These are phyloP conservation scores for Schlechtendalia chinensis DNA, from an alignment of 1,140 invertebrate species.

Conservation along the genomic window DNA sequence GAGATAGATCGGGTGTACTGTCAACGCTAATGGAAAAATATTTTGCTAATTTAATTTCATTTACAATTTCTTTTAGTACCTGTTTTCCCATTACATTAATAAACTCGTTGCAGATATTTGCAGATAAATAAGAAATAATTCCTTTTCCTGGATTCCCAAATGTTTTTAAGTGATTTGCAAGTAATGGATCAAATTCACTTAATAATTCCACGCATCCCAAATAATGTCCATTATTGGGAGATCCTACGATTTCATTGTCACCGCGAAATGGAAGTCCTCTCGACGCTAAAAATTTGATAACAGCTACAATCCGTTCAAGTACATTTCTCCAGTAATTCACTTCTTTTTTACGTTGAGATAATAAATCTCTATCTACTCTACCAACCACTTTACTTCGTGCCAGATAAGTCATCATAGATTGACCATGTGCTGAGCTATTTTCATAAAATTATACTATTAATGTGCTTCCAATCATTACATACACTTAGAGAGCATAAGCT, in stretches of 20 bases:
- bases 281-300: conserved; percentile 8
- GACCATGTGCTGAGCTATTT: neutral
- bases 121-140: conserved; percentile 55
- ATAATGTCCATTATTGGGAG: conserved; percentile 36
- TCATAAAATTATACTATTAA: neutral
- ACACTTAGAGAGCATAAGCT: neutral
- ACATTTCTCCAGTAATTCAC: conserved; percentile 11
- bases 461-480: neutral
- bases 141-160: conserved; percentile 55
- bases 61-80: conserved; percentile 51
- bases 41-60: conserved; percentile 1
- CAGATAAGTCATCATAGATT: neutral
- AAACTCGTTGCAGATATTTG: conserved; percentile 55
- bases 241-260: conserved; percentile 48
- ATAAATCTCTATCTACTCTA: conserved; percentile 12
- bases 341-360: conserved; percentile 16
- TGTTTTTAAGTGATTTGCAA: conserved; percentile 54
- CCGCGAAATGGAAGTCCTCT: conserved; percentile 26
- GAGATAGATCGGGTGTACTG: neutral
- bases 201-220: conserved; percentile 53
- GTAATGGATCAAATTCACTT: conserved; percentile 56
- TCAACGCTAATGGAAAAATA: conserved; percentile 12
- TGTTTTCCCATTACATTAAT: conserved; percentile 51
- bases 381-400: neutral
- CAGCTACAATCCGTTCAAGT: neutral